Conservation (phyloP, 2,113 vertebrate species). For the Peromyscus maniculatus region DNA sequence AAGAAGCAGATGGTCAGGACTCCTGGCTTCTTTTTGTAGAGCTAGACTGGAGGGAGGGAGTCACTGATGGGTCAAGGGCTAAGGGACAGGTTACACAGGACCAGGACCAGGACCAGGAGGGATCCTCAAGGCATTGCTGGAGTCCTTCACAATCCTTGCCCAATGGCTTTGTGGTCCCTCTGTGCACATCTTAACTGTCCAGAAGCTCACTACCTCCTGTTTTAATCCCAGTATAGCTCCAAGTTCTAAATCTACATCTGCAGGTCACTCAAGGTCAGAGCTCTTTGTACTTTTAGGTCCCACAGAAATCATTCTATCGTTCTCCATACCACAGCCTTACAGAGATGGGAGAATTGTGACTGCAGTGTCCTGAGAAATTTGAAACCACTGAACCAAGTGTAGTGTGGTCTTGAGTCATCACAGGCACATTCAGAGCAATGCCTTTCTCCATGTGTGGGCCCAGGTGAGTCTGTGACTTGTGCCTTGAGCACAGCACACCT, state of each 20-base stretch:
- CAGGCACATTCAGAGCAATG: fast-evolving
- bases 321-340: neutral
- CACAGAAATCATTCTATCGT: neutral
- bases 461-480: neutral
- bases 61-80: no score
- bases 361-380: neutral
- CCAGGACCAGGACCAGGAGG: neutral
- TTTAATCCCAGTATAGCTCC: neutral
- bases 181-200: fast-evolving
- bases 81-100: neutral
- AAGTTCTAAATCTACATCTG: neutral
- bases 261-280: neutral
- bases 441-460: neutral
- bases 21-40: neutral
- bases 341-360: neutral
- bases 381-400: neutral
- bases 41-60: neutral
- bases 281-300: neutral
- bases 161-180: neutral
- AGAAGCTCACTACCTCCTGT: neutral
- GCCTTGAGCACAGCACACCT: neutral
- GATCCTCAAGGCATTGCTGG: neutral
- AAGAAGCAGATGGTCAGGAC: neutral
- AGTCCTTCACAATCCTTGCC: neutral
- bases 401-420: neutral